phyloP scores from a whole-genome alignment of 2,797 vertebrate species.

The Crax fasciolata region DNA sequence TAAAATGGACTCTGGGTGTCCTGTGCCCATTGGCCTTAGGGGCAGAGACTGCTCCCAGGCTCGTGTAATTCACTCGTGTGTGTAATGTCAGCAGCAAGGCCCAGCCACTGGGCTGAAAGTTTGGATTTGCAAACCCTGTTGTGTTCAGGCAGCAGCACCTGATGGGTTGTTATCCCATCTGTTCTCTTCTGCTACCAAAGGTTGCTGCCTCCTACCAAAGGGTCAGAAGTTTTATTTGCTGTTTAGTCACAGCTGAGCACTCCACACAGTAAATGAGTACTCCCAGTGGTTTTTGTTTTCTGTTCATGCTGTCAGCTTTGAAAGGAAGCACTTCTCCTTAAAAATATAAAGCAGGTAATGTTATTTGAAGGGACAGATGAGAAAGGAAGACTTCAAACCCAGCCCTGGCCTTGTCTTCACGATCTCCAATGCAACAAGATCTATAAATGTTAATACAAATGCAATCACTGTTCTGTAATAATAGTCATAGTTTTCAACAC shows the following conservation, averaged over 20 bases:
- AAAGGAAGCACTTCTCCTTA: background rate
- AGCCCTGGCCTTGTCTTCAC: background rate
- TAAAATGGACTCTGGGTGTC: background rate
- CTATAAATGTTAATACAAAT: background rate
- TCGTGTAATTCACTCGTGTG: slow-evolving; percentile 14
- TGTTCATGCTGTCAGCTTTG: background rate
- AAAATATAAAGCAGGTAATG: background rate
- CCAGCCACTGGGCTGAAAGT: background rate
- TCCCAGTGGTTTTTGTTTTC: background rate
- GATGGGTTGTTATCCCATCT: background rate
- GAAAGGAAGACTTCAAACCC: background rate
- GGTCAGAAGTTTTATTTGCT: background rate
- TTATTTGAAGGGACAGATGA: background rate
- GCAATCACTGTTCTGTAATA: background rate
- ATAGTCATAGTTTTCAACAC: background rate
- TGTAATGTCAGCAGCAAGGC: background rate
- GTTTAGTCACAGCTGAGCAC: background rate
- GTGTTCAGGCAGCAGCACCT: background rate
- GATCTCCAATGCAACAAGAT: background rate
- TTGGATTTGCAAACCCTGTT: background rate
- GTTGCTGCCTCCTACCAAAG: background rate
- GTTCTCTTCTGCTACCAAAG: background rate
- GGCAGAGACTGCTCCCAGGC: background rate
- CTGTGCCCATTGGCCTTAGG: background rate
- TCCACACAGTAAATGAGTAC: background rate